Base-by-base conservation (phyloP, 2,888 invertebrate genomes). In the Xestoiulus laeticollis region DNA sequence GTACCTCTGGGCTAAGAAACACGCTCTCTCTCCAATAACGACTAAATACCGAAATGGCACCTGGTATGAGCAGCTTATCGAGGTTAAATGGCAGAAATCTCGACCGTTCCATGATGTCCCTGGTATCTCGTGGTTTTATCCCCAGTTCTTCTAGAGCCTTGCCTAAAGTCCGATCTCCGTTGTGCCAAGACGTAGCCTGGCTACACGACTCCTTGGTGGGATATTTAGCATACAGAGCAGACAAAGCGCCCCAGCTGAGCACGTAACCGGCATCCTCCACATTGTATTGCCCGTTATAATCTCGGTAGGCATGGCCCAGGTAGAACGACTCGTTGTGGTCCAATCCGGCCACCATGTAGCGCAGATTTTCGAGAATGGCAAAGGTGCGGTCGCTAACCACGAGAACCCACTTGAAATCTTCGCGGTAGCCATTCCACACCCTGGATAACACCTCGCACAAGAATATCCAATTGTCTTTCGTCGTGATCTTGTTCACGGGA, bases 21-120 rank as follows among this genome's bases (percentile, higher is more conserved):
- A 90, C 89, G 89, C 90, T 90, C 59, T 90, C 88, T 53, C 89
- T 89, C 90, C 90, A 90, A 68, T 90, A 90, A 12, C 89, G 89
- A 86, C 89, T 90, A 85, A 90, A 90, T 4, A 90, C 87, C 19
- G 90, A 90, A 84, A 90, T 90, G 5, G 89, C 89, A 85, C 90
- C 90, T 8, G 90, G 90, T 83, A 90, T 90, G 10, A 90, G 38
- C 86, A 90, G 89, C 44, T 89, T 90, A 85, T 90, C 89, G 19
- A 90, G 89, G 32, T 89, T 88, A 87, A 90, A 90, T 0, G 90
- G 89, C 88, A 90, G 90, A 88, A 90, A 90, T 53, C 90, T 87
- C n/a, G 90, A 89, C 84, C 89, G 88, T 53, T 89, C 89, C 48
- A 89, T 26, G 10, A 85, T 48, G 88, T 90, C 90, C 59, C 90